These are phyloP conservation scores for Acrobeloides nanus DNA, from an alignment of 2,888 invertebrate species.

Conservation along the genomic window DNA sequence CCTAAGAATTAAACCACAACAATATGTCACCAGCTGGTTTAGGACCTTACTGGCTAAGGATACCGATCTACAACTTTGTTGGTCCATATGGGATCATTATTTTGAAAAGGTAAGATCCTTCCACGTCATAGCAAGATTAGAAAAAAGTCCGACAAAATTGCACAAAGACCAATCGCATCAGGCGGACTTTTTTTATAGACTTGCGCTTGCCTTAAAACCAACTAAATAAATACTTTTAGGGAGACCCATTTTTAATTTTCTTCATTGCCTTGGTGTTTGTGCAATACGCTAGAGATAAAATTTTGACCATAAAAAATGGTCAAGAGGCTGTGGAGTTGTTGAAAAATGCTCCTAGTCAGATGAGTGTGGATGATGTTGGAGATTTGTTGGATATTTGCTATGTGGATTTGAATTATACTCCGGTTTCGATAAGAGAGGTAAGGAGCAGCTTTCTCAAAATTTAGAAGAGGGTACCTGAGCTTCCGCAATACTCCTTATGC, in stretches of 20 bases:
- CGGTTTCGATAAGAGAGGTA: conserved; percentile 54
- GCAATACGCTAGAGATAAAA: conserved; percentile 70
- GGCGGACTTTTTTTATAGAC: too few relatives aligned
- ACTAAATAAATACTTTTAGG: too few relatives aligned
- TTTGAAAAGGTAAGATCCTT: conserved; percentile 37
- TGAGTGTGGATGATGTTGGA: conserved; percentile 85
- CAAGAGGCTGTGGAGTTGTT: conserved; percentile 25
- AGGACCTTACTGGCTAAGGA: conserved; percentile 32
- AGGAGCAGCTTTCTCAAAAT: conserved; percentile 62
- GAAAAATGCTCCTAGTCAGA: conserved; percentile 58
- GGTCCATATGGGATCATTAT: conserved; percentile 40
- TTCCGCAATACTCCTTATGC: too few relatives aligned
- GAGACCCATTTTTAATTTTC: conserved; percentile 90
- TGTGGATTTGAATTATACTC: conserved; percentile 81
- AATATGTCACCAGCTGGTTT: conserved; percentile 65
- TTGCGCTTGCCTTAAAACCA: too few relatives aligned
- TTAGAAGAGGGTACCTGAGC: too few relatives aligned
- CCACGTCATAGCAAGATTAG: too few relatives aligned
- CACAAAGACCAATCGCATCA: too few relatives aligned
- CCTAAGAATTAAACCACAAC: conserved; percentile 81
- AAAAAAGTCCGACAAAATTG: too few relatives aligned
- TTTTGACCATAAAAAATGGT: conserved; percentile 21
- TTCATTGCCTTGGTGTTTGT: conserved; percentile 89
- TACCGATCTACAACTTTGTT: conserved; percentile 26
- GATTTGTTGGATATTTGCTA: conserved; percentile 79